Evolutionary conservation across 2,888 invertebrate species (phyloP), one percentile per base, ranked within the genome.

Genomic region (Cataglyphis altisquamis): DNA sequence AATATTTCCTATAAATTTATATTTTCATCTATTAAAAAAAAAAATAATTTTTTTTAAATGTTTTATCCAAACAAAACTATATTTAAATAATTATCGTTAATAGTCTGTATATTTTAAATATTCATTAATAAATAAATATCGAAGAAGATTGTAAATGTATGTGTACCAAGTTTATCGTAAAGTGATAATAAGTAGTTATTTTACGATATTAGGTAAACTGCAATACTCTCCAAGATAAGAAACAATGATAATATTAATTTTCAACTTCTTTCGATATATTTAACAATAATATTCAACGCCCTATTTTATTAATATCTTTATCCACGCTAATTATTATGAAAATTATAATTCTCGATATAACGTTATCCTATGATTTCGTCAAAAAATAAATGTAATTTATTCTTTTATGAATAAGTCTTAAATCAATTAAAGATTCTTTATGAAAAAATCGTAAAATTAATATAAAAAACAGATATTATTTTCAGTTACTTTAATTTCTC

Each of bases 241-340:
- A 72, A 72, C 0, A 57, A 10, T 21, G 2, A 57, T 72, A 72
- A 15, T 39, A 25, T 72, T 57, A 5, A 55, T 3, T 72, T 72
- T 29, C 9, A n/a, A 15, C 21, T 48, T 6, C 6, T 36, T 32
- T 55, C 21, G 55, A 55, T 21, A 4, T 15, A 25, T 70, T 57
- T 72, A 72, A 72, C 72, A 55, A 36, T 55, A 18, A 9, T 55
- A 36, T 70, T 70, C n/a, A 15, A 25, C 32, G 8, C 15, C 15
- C n/a, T 52, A 15, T 36, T 32, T 21, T 15, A 8, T 36, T 36
- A 68, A 15, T 32, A 21, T 39, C 0, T 52, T 52, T 8, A 1
- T 0, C 2, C 15, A 8, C 1, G 5, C 21, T 10, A 21, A 21
- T 18, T 55, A 57, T 57, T 55, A n/a, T 55, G 12, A 21, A 57